Conservation (phyloP, 2,888 invertebrate genomes). For the Yponomeuta sedellus region DNA sequence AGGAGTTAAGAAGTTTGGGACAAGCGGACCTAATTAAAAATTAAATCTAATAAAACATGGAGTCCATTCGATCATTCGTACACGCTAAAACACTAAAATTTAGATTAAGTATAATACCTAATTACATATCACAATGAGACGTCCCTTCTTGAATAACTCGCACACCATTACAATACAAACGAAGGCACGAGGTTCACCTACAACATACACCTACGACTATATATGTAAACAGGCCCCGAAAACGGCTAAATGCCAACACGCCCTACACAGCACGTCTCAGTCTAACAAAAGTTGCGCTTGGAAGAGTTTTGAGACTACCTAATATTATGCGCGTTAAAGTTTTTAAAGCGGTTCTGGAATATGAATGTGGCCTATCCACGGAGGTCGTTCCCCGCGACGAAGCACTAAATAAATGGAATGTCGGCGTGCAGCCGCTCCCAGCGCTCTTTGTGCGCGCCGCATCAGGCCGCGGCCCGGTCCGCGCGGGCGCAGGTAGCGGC, state of each 20-base stretch:
- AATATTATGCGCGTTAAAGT: constrained; percentile 47
- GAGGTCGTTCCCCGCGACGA: constrained; percentile 66
- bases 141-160: constrained; percentile 66
- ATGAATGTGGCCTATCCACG: constrained; percentile 51
- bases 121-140: constrained; percentile 77
- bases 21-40: constrained; percentile 39
- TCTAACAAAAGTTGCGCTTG: constrained; percentile 57
- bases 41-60: constrained; percentile 55
- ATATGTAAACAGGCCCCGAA: constrained; percentile 57
- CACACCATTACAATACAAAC: constrained; percentile 66
- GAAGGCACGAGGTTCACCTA: constrained; percentile 74
- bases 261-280: constrained; percentile 51
- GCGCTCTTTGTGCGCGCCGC: constrained; percentile 42
- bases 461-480: neutral
- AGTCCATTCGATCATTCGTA: constrained; percentile 61
- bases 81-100: constrained; percentile 71
- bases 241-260: constrained; percentile 64
- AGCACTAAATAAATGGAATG: constrained; percentile 66
- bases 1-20: neutral
- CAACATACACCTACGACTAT: constrained; percentile 58
- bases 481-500: constrained; percentile 37
- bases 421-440: constrained; percentile 60
- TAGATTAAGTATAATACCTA: constrained; percentile 58
- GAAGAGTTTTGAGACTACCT: constrained; percentile 47
- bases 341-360: constrained; percentile 67